Conservation (phyloP, 1,140 invertebrate genomes). For the Lepidostoma basale region DNA sequence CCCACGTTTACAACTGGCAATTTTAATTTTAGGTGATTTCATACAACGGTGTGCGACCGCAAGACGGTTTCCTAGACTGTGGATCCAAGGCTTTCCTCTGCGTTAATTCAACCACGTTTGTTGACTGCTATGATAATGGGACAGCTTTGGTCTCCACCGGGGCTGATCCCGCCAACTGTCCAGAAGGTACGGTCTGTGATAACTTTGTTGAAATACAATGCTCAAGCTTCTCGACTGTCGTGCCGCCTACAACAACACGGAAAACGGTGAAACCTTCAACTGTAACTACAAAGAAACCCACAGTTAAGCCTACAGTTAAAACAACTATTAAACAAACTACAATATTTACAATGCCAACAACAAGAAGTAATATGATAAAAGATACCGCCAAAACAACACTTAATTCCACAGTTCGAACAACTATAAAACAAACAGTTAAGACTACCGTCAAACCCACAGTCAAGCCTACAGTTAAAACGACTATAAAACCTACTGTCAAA, state of each 20-base stretch:
- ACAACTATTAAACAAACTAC: background rate
- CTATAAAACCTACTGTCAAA: background rate
- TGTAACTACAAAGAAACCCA: background rate
- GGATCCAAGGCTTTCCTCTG: no score
- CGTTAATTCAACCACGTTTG: no score
- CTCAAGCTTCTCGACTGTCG: background rate
- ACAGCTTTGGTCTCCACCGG: no score
- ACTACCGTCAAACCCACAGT: background rate
- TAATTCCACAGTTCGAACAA: background rate
- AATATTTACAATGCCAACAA: background rate
- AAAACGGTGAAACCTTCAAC: background rate
- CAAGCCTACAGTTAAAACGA: background rate
- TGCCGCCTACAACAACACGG: background rate
- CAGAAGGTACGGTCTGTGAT: no score
- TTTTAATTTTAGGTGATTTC: no score
- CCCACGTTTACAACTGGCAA: no score
- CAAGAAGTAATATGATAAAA: no score
- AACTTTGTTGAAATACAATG: no score
- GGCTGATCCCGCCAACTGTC: no score
- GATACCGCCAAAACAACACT: background rate
- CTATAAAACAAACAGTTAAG: background rate
- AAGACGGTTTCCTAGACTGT: no score
- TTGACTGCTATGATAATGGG: no score
- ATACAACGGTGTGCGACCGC: no score
- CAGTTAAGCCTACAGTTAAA: background rate